phyloP scores from a whole-genome alignment of 37 sponge, comb jelly and placozoan species.

The Cliona cf. orientalis region DNA sequence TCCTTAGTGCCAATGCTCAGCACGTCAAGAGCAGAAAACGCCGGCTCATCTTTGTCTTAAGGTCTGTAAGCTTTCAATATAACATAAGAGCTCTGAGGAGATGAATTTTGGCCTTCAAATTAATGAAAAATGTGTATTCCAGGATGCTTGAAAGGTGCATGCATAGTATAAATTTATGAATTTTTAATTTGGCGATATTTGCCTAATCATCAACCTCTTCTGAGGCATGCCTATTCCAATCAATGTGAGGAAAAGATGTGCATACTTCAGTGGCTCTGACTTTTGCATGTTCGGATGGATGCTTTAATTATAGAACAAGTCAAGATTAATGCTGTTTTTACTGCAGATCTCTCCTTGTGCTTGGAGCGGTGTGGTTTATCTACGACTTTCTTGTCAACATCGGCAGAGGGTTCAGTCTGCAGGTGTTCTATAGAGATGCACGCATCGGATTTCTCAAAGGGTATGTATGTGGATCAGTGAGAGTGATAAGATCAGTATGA shows the following conservation, averaged over 20 bases:
- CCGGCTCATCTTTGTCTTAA: not conserved
- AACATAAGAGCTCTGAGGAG: not conserved
- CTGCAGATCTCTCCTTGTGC: slow-evolving; percentile 43
- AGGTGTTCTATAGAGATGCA: slow-evolving; percentile 11
- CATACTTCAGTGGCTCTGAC: too few species aligned
- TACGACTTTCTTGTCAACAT: slow-evolving; percentile 40
- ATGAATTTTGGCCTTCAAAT: too few species aligned
- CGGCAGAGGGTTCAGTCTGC: slow-evolving; percentile 50
- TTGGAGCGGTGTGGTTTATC: slow-evolving; percentile 60
- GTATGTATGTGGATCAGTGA: too few species aligned
- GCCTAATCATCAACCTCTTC: too few species aligned
- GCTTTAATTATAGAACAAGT: too few species aligned
- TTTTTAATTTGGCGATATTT: too few species aligned
- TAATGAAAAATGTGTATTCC: not conserved
- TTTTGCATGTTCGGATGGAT: too few species aligned
- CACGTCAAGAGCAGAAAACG: slow-evolving; percentile 2
- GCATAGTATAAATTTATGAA: not conserved
- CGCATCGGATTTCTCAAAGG: slow-evolving; percentile 26
- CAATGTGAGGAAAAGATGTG: too few species aligned
- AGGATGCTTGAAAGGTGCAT: not conserved
- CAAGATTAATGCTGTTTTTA: too few species aligned
- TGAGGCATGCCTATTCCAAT: too few species aligned
- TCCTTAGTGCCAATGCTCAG: slow-evolving; percentile 21
- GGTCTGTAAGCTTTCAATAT: not conserved
- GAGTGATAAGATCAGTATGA: too few species aligned